Conservation (phyloP, 37 sponge, comb jelly and placozoan genomes). For the Chondrilla cf. caribensis region DNA sequence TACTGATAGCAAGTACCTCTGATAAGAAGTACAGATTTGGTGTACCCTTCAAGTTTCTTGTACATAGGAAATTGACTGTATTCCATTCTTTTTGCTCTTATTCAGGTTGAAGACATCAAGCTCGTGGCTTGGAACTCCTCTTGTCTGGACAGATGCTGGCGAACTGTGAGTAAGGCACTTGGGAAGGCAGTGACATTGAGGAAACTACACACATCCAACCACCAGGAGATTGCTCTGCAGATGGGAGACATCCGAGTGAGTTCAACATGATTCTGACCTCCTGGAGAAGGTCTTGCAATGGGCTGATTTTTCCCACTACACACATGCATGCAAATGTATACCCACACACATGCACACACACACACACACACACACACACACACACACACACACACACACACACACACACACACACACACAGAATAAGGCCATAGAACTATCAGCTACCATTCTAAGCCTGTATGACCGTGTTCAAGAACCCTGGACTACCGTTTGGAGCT, state of each 20-base stretch:
- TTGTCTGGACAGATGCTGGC: conserved; percentile 30
- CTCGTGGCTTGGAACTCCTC: conserved; percentile 56
- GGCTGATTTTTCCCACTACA: too few species aligned
- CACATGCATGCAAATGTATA: background rate
- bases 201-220: conserved; percentile 69
- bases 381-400: conserved; percentile 25
- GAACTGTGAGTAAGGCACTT: conserved; percentile 37
- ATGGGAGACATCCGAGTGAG: conserved; percentile 70
- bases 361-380: conserved; percentile 6
- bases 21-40: too few species aligned
- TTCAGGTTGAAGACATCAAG: conserved; percentile 69
- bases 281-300: too few species aligned
- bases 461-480: conserved; percentile 25
- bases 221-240: conserved; percentile 65
- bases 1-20: too few species aligned
- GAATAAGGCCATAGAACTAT: conserved; percentile 32
- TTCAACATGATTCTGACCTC: too few species aligned
- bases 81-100: too few species aligned
- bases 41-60: too few species aligned
- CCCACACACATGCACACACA: background rate
- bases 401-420: background rate
- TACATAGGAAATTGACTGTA: too few species aligned
- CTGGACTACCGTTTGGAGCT: conserved; percentile 22
- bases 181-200: conserved; percentile 37
- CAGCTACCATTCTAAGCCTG: conserved; percentile 14